phyloP scores from a whole-genome alignment of 2,113 vertebrate species.

The Pelodiscus sinensis region DNA sequence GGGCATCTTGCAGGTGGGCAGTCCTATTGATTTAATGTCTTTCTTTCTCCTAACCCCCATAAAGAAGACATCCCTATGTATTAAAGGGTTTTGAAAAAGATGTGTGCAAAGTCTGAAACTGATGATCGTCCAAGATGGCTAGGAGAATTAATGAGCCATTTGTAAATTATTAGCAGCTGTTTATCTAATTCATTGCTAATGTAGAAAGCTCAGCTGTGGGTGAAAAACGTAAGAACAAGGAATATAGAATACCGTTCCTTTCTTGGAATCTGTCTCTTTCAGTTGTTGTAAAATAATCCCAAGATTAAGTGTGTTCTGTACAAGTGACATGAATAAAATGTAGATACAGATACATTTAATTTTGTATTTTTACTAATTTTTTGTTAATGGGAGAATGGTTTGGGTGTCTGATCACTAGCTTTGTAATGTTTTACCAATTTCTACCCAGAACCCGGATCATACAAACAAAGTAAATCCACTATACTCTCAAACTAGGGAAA shows the following conservation, averaged over 20 bases:
- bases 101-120: constrained; percentile 63
- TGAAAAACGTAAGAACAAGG: constrained; percentile 36
- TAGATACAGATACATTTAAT: neutral
- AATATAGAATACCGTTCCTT: constrained; percentile 18
- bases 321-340: neutral
- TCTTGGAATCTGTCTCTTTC: constrained; percentile 26
- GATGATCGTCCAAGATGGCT: constrained; percentile 60
- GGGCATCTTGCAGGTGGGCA: neutral
- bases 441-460: neutral
- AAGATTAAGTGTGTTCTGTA: constrained; percentile 6
- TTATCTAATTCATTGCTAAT: constrained; percentile 68
- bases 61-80: neutral
- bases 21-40: neutral
- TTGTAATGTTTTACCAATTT: neutral
- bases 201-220: constrained; percentile 46
- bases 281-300: constrained; percentile 37
- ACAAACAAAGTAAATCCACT: neutral
- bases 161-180: constrained; percentile 71
- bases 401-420: neutral
- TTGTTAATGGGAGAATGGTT: neutral
- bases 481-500: neutral
- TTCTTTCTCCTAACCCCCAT: neutral
- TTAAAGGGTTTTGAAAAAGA: constrained; percentile 57
- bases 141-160: constrained; percentile 67
- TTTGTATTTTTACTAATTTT: neutral